These are phyloP conservation scores for Oreochromis aureus DNA, from an alignment of 2,113 vertebrate genomes.

Conservation along the genomic window DNA sequence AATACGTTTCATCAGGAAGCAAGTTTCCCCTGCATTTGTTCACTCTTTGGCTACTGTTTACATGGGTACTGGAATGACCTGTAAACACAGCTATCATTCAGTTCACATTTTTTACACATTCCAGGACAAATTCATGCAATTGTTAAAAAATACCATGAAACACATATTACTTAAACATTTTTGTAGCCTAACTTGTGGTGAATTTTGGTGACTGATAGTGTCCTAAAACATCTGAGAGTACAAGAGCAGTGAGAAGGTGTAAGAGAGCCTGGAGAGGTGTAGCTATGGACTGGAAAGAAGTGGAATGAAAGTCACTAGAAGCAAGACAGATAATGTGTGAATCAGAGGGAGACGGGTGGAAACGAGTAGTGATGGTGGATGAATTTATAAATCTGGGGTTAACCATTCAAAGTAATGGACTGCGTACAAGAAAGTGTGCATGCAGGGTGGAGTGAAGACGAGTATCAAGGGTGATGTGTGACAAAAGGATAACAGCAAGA, in stretches of 20 bases:
- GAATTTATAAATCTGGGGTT: neutral
- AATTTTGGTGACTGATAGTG: neutral
- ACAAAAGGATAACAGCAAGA: neutral
- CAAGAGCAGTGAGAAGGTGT: neutral
- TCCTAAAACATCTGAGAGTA: neutral
- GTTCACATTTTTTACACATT: neutral
- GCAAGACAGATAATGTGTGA: neutral
- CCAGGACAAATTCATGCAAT: neutral
- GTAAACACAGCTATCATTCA: neutral
- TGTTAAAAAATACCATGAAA: neutral
- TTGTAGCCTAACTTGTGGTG: neutral
- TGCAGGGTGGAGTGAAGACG: neutral
- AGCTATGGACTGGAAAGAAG: neutral
- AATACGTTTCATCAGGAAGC: neutral
- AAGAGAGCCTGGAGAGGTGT: neutral
- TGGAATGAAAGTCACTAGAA: rapidly evolving
- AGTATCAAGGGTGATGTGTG: neutral
- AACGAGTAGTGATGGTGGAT: neutral
- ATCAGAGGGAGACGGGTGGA: neutral
- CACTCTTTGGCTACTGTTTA: neutral
- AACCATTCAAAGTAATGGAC: neutral
- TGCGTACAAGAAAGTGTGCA: neutral
- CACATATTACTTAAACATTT: neutral
- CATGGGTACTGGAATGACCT: neutral
- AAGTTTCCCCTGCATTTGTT: neutral